Base-by-base conservation (phyloP, 2,797 vertebrate genomes). In the Amazona ochrocephala region DNA sequence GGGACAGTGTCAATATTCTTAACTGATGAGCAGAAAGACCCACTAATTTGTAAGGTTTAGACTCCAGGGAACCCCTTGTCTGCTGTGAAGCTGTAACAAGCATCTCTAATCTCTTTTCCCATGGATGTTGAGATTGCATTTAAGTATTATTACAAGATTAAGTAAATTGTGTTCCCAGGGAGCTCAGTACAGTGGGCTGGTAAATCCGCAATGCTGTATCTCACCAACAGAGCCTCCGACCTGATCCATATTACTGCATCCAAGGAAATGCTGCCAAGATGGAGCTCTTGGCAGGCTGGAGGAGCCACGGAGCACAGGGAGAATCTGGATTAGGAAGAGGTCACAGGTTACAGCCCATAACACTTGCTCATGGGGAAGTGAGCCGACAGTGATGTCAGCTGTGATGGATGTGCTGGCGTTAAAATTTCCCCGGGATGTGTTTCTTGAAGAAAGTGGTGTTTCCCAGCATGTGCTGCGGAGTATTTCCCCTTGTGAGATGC, bases 71-170 rank as follows among this genome's bases (percentile, higher is more conserved):
- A 72, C 22, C 21, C 48, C 27, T 66, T 65, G 34, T 74, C 75
- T 85, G 39, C 60, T 74, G 48, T 58, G 73, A 62, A 78, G 70
- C 73, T 75, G 48, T 93, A 77, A 79, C 13, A 34, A 64, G 73
- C 73, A 34, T 77, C 66, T 77, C 68, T 87, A 23, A 71, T 86
- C 20, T 86, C 71, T 78, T 67, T 90, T 89, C 54, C 74, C 34
- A 1, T 44, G 67, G 50, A 45, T 71, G 44, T 47, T 88, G 54
- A 29, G 23, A 9, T 22, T 91, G 51, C 41, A 21, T 84, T 87
- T 58, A 54, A 74, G 37, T 68, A 50, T 51, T 66, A 47, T 41
- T 56, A 23, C 47, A 71, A 47, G 64, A 75, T 84, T 53, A 61
- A 81, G 62, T 48, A 74, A 51, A 27, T 20, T 5, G 2, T 51